Conservation (phyloP, 1,140 invertebrate genomes). For the Aethina tumida region DNA sequence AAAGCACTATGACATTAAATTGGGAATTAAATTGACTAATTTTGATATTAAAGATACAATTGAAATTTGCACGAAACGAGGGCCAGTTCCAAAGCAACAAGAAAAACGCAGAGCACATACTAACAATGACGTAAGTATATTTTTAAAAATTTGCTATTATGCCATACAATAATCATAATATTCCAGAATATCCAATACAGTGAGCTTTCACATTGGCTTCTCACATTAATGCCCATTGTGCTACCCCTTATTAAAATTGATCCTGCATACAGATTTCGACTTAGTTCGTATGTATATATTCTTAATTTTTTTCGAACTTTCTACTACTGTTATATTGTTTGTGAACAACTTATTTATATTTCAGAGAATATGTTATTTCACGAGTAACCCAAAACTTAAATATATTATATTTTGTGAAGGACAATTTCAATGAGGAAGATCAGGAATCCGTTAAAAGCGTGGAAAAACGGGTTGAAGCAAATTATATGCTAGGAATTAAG, state of each 20-base stretch:
- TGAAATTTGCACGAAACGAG: conserved; percentile 52
- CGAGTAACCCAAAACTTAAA: conserved; percentile 66
- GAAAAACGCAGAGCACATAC: conserved; percentile 19
- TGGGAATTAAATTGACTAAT: conserved; percentile 69
- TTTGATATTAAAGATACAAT: conserved; percentile 57
- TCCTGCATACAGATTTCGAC: conserved; percentile 80
- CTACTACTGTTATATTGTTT: not conserved
- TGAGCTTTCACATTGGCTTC: conserved; percentile 73
- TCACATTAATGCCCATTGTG: conserved; percentile 81
- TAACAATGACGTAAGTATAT: conserved; percentile 20
- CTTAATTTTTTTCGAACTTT: no score
- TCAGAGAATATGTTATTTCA: conserved; percentile 73
- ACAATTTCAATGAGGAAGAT: conserved; percentile 90
- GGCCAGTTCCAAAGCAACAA: conserved; percentile 29
- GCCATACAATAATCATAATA: no score
- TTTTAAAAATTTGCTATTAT: conserved; percentile 17
- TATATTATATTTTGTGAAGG: conserved; percentile 92
- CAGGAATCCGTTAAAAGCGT: conserved; percentile 80
- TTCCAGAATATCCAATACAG: conserved; percentile 52
- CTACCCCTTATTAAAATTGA: conserved; percentile 92
- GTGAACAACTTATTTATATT: conserved; percentile 18
- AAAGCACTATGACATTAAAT: conserved; percentile 99
- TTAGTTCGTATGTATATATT: conserved; percentile 57
- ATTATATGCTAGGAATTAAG: no score
- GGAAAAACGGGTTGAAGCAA: conserved; percentile 92